A percentile compares a stretch with the other conserved stretches of the same genome.
Conservation (phyloP, 2,797 vertebrate species). For the Peromyscus nudipes region DNA sequence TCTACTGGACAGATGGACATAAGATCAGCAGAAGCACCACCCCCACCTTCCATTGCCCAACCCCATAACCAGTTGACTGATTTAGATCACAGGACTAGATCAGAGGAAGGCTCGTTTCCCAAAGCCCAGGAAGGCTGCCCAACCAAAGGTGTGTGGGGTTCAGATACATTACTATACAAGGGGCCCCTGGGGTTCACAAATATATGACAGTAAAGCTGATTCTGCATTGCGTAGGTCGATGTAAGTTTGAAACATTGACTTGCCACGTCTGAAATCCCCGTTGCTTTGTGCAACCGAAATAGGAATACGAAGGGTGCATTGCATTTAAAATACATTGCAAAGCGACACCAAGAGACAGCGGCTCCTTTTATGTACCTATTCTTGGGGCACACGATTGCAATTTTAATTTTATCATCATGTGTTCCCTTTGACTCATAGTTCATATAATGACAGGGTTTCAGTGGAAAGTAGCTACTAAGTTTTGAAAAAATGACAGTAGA, state of each 20-base stretch:
- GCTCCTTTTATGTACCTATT: neutral
- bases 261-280: neutral
- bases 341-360: neutral
- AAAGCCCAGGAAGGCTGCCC: slow-evolving; percentile 15
- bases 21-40: neutral
- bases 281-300: neutral
- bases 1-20: neutral
- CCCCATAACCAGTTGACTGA: neutral
- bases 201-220: neutral
- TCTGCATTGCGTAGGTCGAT: neutral
- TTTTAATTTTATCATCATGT: slow-evolving; percentile 7
- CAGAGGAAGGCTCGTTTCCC: neutral
- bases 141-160: neutral
- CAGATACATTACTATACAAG: neutral
- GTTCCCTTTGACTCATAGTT: slow-evolving; percentile 28
- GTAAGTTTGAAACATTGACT: slow-evolving; percentile 32
- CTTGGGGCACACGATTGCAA: neutral
- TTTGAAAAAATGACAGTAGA: slow-evolving; percentile 35
- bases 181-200: neutral
- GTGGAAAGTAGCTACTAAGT: slow-evolving; percentile 24
- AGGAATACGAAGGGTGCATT: slow-evolving; percentile 11
- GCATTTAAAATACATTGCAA: slow-evolving; percentile 21
- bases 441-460: slow-evolving; percentile 25
- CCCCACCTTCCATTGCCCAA: neutral
- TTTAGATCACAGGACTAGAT: neutral